These are phyloP conservation scores for Tympanuchus pallidicinctus DNA, from an alignment of 2,113 vertebrate species.

Conservation along the genomic window DNA sequence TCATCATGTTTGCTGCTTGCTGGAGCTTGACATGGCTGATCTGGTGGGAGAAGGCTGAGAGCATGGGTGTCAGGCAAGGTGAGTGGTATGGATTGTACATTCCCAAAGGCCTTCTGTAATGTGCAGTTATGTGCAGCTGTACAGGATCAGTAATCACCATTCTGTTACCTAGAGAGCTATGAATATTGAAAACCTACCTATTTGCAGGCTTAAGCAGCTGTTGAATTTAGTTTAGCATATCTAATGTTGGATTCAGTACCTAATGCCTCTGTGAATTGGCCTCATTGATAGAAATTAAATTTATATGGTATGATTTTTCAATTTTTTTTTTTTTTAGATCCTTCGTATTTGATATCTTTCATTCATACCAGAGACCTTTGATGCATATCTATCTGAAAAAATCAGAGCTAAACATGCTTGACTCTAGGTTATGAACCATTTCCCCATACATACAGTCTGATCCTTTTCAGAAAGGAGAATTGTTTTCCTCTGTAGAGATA, in stretches of 20 bases:
- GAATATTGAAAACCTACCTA: not conserved
- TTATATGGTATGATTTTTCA: not conserved
- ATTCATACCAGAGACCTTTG: not conserved
- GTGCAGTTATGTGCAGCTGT: too few relatives aligned
- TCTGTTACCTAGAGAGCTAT: not conserved
- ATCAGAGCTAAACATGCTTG: not conserved
- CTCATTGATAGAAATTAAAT: not conserved
- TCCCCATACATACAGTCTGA: not conserved
- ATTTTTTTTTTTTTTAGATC: not conserved
- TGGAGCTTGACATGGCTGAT: not conserved
- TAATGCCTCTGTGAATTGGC: not conserved
- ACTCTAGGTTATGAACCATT: not conserved
- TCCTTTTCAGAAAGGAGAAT: not conserved
- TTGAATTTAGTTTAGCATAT: not conserved
- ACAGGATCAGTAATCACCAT: not conserved
- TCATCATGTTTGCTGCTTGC: not conserved
- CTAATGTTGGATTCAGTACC: not conserved
- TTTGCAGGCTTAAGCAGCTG: not conserved
- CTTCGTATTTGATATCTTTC: not conserved
- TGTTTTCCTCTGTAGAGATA: not conserved
- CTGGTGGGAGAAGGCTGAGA: accelerated
- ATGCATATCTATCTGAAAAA: not conserved
- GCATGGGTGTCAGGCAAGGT: accelerated
- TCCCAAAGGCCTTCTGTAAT: not conserved
- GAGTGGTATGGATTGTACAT: not conserved